A percentile compares a stretch with the other conserved stretches of the same genome.
These are phyloP conservation scores for Clunio marinus DNA, from an alignment of 2,888 invertebrate genomes.

Conservation along the genomic window DNA sequence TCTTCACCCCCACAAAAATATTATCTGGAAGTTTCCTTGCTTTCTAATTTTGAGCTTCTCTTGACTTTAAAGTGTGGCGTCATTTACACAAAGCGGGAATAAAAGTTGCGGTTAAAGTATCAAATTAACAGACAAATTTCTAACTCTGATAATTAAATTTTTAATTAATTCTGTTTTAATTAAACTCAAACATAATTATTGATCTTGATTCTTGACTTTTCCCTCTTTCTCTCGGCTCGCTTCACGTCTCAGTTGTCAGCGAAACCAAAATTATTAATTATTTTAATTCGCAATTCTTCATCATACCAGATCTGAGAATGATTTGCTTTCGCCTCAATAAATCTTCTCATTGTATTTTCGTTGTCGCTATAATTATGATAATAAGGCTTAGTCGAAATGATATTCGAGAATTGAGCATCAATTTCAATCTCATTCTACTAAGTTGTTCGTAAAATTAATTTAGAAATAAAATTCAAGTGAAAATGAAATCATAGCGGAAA, in stretches of 20 bases:
- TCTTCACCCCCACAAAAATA: background rate
- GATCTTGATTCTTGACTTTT: slow-evolving; percentile 28
- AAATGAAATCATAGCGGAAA: background rate
- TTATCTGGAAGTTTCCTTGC: background rate
- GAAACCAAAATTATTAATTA: background rate
- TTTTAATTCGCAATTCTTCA: slow-evolving; percentile 1
- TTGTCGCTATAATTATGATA: too few relatives aligned
- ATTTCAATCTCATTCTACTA: background rate
- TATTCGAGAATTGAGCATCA: background rate
- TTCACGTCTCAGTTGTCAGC: background rate
- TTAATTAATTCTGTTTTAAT: slow-evolving; percentile 29
- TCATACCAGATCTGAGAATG: background rate
- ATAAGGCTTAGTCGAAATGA: too few relatives aligned
- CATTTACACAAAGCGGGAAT: background rate
- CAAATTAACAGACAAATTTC: slow-evolving; percentile 9
- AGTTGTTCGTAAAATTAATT: too few relatives aligned
- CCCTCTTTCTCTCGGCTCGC: background rate
- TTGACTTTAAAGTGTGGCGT: background rate
- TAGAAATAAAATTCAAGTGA: too few relatives aligned
- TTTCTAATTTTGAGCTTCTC: too few relatives aligned
- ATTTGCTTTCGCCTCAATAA: background rate
- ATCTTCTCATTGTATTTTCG: too few relatives aligned
- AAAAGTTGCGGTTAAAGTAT: slow-evolving; percentile 24
- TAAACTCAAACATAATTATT: slow-evolving; percentile 34
- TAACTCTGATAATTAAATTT: slow-evolving; percentile 19